Evolutionary conservation across 2,797 vertebrate species (phyloP).

Genomic region (Peromyscus aztecus): DNA sequence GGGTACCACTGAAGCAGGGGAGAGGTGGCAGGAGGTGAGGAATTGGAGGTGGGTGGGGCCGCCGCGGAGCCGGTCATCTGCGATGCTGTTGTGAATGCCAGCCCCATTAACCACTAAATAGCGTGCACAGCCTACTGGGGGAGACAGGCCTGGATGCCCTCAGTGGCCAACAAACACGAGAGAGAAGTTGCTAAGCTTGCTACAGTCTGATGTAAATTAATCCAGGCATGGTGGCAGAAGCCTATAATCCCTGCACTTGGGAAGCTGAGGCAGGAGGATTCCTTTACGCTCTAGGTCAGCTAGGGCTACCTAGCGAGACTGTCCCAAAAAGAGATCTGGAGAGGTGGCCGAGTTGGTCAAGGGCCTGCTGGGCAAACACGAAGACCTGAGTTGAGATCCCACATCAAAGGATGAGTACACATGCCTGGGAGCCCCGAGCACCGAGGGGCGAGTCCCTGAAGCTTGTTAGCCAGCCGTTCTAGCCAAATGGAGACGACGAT

Average conservation of each 20-base stretch:
- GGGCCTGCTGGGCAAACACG: not conserved
- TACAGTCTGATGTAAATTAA: not conserved
- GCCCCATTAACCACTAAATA: not conserved
- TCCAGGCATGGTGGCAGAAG: not conserved
- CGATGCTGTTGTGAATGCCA: not conserved
- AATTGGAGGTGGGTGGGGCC: not conserved
- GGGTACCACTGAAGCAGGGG: slow-evolving; percentile 97
- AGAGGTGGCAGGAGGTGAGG: slow-evolving; percentile 91
- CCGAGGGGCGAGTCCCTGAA: not conserved
- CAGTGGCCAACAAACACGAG: not conserved
- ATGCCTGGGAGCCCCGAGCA: too few species aligned
- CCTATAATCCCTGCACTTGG: not conserved
- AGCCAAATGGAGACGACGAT: not conserved
- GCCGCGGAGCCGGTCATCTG: not conserved
- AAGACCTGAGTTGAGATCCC: not conserved
- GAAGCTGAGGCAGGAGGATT: not conserved
- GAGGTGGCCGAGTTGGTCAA: not conserved
- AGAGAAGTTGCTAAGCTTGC: not conserved
- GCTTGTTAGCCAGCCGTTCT: not conserved
- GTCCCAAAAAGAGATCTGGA: not conserved
- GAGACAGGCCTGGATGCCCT: not conserved
- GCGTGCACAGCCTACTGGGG: not conserved
- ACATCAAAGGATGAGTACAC: not conserved
- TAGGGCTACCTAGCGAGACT: not conserved
- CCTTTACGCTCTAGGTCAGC: not conserved